Conservation (phyloP, 2,888 invertebrate genomes). For the Metellina segmentata region DNA sequence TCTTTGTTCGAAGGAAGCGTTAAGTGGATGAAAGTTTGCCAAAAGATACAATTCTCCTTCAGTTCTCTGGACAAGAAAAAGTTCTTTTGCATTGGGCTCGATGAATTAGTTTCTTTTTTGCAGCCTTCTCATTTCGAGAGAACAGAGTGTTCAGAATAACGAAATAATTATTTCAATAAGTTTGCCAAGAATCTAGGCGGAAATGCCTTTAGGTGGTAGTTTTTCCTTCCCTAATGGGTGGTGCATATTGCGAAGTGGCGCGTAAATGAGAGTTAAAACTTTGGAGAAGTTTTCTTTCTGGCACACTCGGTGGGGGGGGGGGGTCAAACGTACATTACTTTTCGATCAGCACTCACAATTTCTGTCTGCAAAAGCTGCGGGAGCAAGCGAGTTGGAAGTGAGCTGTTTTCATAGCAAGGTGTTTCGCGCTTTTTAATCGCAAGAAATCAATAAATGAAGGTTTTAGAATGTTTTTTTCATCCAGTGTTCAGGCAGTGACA, state of each 20-base stretch:
- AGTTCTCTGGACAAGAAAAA: neutral
- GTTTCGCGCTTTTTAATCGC: too few species aligned
- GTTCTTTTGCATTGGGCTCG: neutral
- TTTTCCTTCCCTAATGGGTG: neutral
- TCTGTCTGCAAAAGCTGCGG: too few species aligned
- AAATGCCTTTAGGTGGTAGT: neutral
- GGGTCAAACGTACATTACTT: neutral
- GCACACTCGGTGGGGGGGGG: too few species aligned
- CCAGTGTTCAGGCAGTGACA: too few species aligned
- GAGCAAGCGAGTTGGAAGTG: too few species aligned
- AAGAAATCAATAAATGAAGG: too few species aligned
- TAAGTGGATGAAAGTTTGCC: neutral
- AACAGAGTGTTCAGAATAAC: neutral
- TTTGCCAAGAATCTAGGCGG: neutral
- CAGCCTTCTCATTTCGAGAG: neutral
- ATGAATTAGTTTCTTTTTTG: neutral
- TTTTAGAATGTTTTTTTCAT: too few species aligned
- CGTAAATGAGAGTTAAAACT: neutral
- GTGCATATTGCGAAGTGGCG: neutral
- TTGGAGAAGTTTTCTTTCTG: neutral
- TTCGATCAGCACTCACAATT: neutral
- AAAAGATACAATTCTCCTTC: neutral
- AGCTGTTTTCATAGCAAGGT: too few species aligned
- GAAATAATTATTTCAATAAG: conserved; percentile 1
- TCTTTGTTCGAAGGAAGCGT: neutral